Evolutionary conservation across 2,797 vertebrate species (phyloP), one percentile per base, ranked within the genome.

Genomic region (Lithobates pipiens): DNA sequence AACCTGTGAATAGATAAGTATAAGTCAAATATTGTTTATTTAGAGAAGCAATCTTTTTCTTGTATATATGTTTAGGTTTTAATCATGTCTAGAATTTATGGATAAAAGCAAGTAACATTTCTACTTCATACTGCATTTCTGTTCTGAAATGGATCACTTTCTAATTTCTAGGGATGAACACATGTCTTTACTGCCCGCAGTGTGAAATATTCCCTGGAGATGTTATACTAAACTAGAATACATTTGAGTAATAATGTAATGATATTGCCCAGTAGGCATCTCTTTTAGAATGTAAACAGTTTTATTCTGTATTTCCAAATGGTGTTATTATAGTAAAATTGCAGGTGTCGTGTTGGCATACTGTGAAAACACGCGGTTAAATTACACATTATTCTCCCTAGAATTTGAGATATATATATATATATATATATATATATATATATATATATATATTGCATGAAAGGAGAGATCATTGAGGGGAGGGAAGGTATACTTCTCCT

Each of bases 141-240:
- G 61, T 63, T n/a, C 13, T 67, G 9, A 34, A 77, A 67, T 18
- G 39, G 50, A 67, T 65, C 50, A 0, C 50, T 8, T 42, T 61
- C 13, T 77, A 39, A 18, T 77, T 57, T 65, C 76, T 42, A 77
- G n/a, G 13, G 54, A 25, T 77, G 34, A 65, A 25, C 34, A 77
- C 34, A 27, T 65, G 27, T 77, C 61, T 77, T 21, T 27, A 25
- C 36, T 67, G 36, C 76, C 61, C 44, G n/a, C 42, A 34, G 76
- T 57, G 46, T 54, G 34, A 77, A 42, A 77, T 77, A 25, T 42
- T n/a, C 57, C 50, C 39, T 65, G n/a, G 34, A 77, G 29, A 39
- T 77, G 34, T 77, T 63, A 18, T 57, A 76, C 54, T 77, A 77
- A 61, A 29, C 75, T 34, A 63, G 29, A 77, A 77, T 76, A 61